phyloP scores from a whole-genome alignment of 2,888 invertebrate genomes.

The Lochmaea capreae region DNA sequence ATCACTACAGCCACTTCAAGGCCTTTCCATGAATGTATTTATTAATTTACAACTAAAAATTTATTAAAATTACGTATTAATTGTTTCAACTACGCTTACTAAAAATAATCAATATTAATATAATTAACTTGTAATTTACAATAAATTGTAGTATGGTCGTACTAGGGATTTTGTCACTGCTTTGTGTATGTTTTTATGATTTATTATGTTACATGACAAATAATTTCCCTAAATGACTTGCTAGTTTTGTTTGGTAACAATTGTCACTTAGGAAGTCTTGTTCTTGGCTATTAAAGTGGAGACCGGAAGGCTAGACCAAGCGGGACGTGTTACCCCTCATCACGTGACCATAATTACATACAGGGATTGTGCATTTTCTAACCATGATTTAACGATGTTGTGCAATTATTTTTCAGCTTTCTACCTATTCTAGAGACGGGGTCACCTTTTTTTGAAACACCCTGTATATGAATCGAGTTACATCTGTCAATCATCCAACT shows the following conservation, averaged over 20 bases:
- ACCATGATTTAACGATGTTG: neutral
- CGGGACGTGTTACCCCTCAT: neutral
- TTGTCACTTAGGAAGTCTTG: neutral
- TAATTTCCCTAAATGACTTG: neutral
- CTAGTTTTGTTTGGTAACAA: neutral
- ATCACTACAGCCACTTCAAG: too few species aligned
- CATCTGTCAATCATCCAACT: too few species aligned
- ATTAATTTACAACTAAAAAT: too few species aligned
- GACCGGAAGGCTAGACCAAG: constrained; percentile 1
- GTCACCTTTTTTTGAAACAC: too few species aligned
- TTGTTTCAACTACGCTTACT: too few species aligned
- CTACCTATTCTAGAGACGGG: too few species aligned
- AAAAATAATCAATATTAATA: too few species aligned
- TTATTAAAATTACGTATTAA: too few species aligned
- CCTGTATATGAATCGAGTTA: too few species aligned
- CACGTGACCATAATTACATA: constrained; percentile 1
- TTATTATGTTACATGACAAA: neutral
- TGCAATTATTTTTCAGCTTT: too few species aligned
- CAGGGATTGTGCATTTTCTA: neutral
- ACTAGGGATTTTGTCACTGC: neutral
- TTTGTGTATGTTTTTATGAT: neutral
- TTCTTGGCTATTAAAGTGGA: constrained; percentile 2
- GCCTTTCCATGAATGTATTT: too few species aligned
- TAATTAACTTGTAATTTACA: too few species aligned
- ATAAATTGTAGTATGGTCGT: neutral